Base-by-base conservation (phyloP, 1,140 invertebrate species). In the Pygmarrhopalites habei region DNA sequence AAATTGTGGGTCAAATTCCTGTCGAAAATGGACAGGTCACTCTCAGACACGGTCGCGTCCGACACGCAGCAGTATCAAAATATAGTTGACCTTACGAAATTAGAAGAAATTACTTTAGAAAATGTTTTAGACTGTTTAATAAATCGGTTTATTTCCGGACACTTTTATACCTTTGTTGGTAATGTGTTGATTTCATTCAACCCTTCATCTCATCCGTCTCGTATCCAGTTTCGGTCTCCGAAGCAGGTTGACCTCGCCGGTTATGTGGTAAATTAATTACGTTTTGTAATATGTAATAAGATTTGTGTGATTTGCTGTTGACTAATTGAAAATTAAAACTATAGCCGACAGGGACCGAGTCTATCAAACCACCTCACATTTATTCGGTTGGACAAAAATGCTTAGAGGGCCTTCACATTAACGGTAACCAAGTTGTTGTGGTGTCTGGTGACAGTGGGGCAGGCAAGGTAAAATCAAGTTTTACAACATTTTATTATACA, bases 381-480 rank as follows among this genome's bases (percentile, higher is more conserved):
- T 66, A 58, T 44, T 53, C 41, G n/a, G 47, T 69, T 52, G 67
- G 63, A 14, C 29, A 35, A 21, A 44, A 66, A 46, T 58, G 67
- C 30, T 32, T 65, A 2, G 19, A 56, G 25, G 66, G 60, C 58
- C 29, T 69, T 4, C 12, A 15, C 1, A 58, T 28, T 26, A 56
- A 65, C 14, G 68, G 75, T 15, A 74, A 72, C 65, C 74, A 75
- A 58, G 60, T 77, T 41, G 75, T 78, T 58, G 72, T 77, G 28
- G 74, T 79, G 39, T 77, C 72, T 17, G 78, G 77, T 1, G 76
- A 79, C 44, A 78, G 75, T 60, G 78, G 77, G 4, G 75, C 77
- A 5, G 78, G 77, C 43, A 79, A 79, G 68, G 78, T 71, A 61
- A 4, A 43, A 23, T 43, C 26, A 49, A 44, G 12, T 28, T 47